phyloP scores from a whole-genome alignment of 2,113 vertebrate genomes.

The Cynocephalus volans region DNA sequence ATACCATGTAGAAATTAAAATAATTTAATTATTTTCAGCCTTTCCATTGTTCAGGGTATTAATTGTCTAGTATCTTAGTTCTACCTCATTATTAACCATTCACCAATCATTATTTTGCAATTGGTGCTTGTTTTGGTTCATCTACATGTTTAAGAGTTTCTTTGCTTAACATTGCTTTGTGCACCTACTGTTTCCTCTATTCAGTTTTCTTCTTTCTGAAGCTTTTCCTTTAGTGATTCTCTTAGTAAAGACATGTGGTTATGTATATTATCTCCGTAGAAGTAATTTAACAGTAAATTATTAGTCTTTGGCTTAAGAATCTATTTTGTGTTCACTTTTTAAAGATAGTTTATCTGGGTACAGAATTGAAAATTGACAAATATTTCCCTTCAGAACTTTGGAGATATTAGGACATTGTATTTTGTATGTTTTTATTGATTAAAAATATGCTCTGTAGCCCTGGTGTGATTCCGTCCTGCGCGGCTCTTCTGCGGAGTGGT shows the following conservation, averaged over 20 bases:
- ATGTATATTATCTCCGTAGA: background rate
- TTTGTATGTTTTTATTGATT: background rate
- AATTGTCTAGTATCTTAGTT: background rate
- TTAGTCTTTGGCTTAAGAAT: background rate
- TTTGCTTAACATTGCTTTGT: background rate
- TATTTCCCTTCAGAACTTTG: constrained; percentile 13
- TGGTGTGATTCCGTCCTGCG: too few relatives aligned
- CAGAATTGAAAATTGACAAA: constrained; percentile 22
- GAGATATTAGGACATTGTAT: background rate
- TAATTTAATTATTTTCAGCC: background rate
- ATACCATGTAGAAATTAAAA: background rate
- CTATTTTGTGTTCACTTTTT: background rate
- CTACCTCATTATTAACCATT: background rate
- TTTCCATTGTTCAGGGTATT: background rate
- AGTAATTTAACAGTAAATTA: background rate
- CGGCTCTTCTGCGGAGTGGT: too few relatives aligned
- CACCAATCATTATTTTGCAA: background rate
- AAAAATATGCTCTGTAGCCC: too few relatives aligned
- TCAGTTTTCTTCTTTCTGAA: constrained; percentile 9
- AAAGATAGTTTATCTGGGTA: background rate
- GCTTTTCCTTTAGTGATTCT: background rate
- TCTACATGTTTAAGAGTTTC: background rate
- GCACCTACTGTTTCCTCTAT: background rate
- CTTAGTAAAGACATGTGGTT: background rate
- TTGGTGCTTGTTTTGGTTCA: background rate